These are phyloP conservation scores for Potamarius usumacintae DNA, from an alignment of 2,113 vertebrate species.

Conservation along the genomic window DNA sequence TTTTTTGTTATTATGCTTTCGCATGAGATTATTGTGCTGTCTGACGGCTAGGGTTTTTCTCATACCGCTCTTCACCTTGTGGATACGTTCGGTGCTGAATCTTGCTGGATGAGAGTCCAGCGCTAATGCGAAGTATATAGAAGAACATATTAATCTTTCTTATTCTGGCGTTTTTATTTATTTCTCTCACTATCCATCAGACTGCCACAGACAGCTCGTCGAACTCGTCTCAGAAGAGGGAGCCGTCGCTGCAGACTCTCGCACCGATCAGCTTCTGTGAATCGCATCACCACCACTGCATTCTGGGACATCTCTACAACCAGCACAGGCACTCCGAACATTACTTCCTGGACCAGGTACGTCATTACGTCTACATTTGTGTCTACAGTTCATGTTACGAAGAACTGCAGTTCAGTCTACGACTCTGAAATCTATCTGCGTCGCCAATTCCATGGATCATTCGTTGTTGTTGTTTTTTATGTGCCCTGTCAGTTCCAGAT, in stretches of 20 bases:
- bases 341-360: constrained; percentile 86
- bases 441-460: too few relatives aligned
- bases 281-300: constrained; percentile 80
- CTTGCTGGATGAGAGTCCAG: background rate
- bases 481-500: too few relatives aligned
- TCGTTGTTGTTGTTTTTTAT: too few relatives aligned
- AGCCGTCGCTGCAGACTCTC: constrained; percentile 69
- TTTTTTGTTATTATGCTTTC: background rate
- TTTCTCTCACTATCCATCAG: constrained; percentile 52
- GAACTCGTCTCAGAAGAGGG: constrained; percentile 73
- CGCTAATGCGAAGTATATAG: background rate
- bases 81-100: background rate
- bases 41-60: background rate
- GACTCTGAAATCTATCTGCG: too few relatives aligned
- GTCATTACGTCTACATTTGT: background rate
- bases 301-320: constrained; percentile 85
- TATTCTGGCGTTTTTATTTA: background rate
- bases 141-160: background rate
- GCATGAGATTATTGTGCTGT: background rate
- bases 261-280: constrained; percentile 83
- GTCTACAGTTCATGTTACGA: too few relatives aligned
- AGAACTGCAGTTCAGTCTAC: too few relatives aligned
- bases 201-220: constrained; percentile 76
- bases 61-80: background rate
- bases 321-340: constrained; percentile 80